phyloP scores from a whole-genome alignment of 2,113 vertebrate species.

The Lonchura striata region DNA sequence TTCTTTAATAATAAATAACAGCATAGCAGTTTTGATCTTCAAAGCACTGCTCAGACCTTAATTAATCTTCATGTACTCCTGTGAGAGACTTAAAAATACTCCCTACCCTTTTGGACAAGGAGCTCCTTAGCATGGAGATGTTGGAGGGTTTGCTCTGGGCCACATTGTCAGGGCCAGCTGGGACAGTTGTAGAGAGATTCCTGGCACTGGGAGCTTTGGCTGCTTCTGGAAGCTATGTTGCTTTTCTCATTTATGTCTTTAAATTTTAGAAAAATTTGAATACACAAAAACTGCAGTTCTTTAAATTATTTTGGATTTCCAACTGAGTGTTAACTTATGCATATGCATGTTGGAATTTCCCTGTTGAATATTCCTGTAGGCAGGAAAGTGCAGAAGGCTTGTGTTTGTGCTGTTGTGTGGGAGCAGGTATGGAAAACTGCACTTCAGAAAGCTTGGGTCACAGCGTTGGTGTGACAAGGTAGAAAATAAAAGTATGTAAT shows the following conservation, averaged over 20 bases:
- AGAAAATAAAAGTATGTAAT: not conserved
- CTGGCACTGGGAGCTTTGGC: not conserved
- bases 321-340: not conserved
- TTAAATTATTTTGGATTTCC: slow-evolving; percentile 2
- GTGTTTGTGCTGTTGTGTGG: not conserved
- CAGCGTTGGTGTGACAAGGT: not conserved
- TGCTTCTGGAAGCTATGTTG: not conserved
- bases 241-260: not conserved
- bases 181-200: not conserved
- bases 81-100: not conserved
- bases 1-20: slow-evolving; percentile 53
- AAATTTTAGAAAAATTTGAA: not conserved
- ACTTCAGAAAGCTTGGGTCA: not conserved
- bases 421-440: not conserved
- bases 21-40: slow-evolving; percentile 54
- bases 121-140: not conserved
- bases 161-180: not conserved
- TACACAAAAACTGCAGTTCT: not conserved
- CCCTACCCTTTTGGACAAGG: not conserved
- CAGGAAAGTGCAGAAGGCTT: not conserved
- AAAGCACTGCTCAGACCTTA: slow-evolving; percentile 49
- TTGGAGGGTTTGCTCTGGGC: not conserved
- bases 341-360: slow-evolving; percentile 40
- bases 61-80: slow-evolving; percentile 53
- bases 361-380: not conserved